Base-by-base conservation (phyloP, 2,888 invertebrate genomes). In the Leuctra nigra region DNA sequence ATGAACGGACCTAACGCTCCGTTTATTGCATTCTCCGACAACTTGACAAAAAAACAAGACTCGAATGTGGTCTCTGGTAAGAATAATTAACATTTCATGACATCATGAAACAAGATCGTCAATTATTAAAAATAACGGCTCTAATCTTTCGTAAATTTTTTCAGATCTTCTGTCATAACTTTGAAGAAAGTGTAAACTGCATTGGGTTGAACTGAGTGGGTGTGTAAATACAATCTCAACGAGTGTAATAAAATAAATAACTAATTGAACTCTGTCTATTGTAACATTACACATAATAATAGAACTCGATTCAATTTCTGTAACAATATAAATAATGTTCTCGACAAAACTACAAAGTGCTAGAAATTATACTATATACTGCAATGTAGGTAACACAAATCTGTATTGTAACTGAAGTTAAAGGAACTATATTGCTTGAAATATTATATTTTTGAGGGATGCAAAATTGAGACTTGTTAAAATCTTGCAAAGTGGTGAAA, bases 1-100 rank as follows among this genome's bases (percentile, higher is more conserved):
- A 61, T 55, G 47, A 61, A 59, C 20, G 59, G 61, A n/a, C 58
- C 59, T 16, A 41, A 53, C 13, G 57, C 63, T 38, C 63, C 66
- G 14, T 62, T 65, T 44, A 59, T 62, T 22, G 62, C 63, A 47
- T 65, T 64, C 56, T 63, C 65, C 53, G 65, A 66, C 33, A 65
- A 62, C 50, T 59, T 64, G 53, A 61, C 64, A 16, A 66, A 63
- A 57, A 65, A 65, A 55, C 55, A 57, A 57, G 61, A 61, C 52
- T 38, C 55, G 20, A 61, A 61, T 50, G 56, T 59, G 16, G 61
- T 61, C 54, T 54, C 61, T 56, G 61, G 61, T 61, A 41, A 58
- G 61, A n/a, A 41, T n/a, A 41, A 18, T 16, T n/a, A 41, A 18
- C 9, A 9, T 41, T 41, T n/a, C 9, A 16, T 18, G 9, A 41